Conservation (phyloP, 2,888 invertebrate species). For the Cerastoderma edule region DNA sequence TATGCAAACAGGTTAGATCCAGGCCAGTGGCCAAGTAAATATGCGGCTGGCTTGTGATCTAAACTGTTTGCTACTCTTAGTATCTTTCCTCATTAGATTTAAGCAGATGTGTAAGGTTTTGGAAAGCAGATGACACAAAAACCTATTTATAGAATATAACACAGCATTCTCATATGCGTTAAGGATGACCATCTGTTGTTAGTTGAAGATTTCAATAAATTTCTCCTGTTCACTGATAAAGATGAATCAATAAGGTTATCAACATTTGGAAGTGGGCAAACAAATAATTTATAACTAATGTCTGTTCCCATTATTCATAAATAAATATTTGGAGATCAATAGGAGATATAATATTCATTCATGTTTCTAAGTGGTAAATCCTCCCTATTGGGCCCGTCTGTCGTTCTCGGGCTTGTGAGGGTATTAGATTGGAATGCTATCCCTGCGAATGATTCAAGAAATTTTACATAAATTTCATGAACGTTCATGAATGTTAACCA, state of each 20-base stretch:
- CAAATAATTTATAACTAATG: slow-evolving; percentile 21
- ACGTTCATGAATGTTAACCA: no score
- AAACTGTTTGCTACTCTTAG: no score
- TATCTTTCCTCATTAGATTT: no score
- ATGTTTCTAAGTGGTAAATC: not conserved
- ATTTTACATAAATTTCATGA: no score
- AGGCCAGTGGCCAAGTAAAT: no score
- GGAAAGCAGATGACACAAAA: not conserved
- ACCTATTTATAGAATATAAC: not conserved
- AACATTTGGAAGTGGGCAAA: not conserved
- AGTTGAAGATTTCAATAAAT: not conserved
- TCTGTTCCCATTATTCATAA: slow-evolving; percentile 1
- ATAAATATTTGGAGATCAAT: slow-evolving; percentile 1
- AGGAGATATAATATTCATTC: not conserved
- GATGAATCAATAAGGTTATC: slow-evolving; percentile 16
- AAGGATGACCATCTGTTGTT: not conserved
- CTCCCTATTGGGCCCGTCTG: no score
- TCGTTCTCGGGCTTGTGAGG: no score
- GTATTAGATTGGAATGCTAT: no score
- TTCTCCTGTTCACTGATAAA: not conserved
- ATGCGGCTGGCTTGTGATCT: no score
- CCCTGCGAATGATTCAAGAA: no score
- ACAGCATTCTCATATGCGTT: not conserved
- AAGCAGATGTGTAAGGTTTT: no score
- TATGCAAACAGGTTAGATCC: no score